A percentile compares a stretch with the other conserved stretches of the same genome.
These are phyloP conservation scores for Corydoras sp. DNA, from an alignment of 2,113 vertebrate species.

Conservation along the genomic window DNA sequence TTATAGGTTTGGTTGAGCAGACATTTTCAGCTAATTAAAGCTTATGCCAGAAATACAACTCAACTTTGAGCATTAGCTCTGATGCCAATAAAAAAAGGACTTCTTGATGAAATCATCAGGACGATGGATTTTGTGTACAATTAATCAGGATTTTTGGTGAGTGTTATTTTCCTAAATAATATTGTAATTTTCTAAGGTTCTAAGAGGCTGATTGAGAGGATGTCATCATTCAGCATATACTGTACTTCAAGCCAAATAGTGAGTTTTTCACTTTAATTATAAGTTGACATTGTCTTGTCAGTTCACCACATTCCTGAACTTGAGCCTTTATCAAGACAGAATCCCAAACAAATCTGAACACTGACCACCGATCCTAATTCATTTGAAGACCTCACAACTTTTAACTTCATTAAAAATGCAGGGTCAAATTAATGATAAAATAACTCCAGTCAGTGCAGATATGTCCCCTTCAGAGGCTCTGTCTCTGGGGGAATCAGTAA, in stretches of 20 bases:
- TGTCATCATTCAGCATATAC: no score
- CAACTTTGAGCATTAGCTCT: constrained; percentile 58
- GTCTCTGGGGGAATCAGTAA: constrained; percentile 40
- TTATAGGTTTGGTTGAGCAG: neutral
- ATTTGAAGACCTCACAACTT: constrained; percentile 14
- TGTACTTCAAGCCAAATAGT: no score
- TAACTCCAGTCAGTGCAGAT: constrained; percentile 19
- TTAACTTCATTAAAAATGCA: constrained; percentile 11
- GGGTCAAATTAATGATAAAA: constrained; percentile 18
- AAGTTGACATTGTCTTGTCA: no score
- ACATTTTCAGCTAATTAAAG: constrained; percentile 75
- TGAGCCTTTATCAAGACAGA: neutral
- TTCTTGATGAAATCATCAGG: no score
- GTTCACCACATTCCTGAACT: neutral
- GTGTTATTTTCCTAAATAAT: no score
- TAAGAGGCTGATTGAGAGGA: no score
- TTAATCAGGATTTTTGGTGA: no score
- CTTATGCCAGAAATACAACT: constrained; percentile 71
- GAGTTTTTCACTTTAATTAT: no score
- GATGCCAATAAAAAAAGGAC: no score
- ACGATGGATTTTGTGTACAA: no score
- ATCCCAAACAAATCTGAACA: neutral
- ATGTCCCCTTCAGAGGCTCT: constrained; percentile 12
- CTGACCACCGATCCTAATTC: constrained; percentile 1
- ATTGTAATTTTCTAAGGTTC: no score